These are phyloP conservation scores for Coptodon bakossiorum DNA, from an alignment of 2,113 vertebrate genomes.

Conservation along the genomic window DNA sequence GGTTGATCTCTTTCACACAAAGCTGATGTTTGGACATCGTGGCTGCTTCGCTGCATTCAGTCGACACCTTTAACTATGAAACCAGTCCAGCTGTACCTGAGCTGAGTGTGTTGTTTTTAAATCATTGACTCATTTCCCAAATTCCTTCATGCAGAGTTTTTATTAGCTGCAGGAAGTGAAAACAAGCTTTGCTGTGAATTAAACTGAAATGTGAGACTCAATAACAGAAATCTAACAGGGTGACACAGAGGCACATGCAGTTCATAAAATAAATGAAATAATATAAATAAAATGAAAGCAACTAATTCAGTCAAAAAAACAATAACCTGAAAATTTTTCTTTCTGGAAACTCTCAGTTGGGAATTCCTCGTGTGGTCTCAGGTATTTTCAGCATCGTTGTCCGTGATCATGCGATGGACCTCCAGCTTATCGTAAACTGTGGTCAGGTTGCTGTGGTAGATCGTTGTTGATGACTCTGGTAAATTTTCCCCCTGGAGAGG, in stretches of 20 bases:
- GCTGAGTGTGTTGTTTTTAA: rapidly evolving
- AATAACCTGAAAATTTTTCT: rapidly evolving
- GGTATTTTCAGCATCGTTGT: rapidly evolving
- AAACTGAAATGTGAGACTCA: not conserved
- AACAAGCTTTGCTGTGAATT: not conserved
- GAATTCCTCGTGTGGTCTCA: not conserved
- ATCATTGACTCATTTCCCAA: not conserved
- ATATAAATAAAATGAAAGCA: rapidly evolving
- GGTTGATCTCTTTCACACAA: not conserved
- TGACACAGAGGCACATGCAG: rapidly evolving
- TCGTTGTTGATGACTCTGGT: not conserved
- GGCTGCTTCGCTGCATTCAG: not conserved
- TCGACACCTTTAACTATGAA: not conserved
- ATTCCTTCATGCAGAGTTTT: not conserved
- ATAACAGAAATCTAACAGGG: not conserved
- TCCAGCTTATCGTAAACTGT: not conserved
- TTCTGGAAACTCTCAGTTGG: not conserved
- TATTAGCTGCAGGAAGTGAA: not conserved
- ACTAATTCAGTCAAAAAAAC: not conserved
- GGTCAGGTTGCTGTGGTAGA: not conserved
- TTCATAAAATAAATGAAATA: not conserved
- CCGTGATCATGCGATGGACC: not conserved
- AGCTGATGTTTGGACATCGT: rapidly evolving
- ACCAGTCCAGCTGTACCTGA: rapidly evolving
- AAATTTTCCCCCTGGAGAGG: not conserved